phyloP scores from a whole-genome alignment of 2,113 vertebrate species.

The Naja naja region DNA sequence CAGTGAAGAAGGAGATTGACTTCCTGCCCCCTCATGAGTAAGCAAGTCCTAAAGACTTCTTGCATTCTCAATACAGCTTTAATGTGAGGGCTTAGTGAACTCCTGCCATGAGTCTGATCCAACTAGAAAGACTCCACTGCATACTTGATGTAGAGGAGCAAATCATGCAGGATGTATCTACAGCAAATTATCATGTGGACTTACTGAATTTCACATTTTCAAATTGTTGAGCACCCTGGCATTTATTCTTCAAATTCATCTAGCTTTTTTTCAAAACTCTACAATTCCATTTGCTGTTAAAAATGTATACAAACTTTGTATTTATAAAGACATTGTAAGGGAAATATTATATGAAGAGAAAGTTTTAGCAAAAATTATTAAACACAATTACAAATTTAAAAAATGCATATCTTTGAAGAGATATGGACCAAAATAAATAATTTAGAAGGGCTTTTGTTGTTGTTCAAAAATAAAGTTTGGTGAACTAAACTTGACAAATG shows the following conservation, averaged over 20 bases:
- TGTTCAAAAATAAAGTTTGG: background rate
- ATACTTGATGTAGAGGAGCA: background rate
- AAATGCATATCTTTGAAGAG: background rate
- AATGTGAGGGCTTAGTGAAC: background rate
- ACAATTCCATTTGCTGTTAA: background rate
- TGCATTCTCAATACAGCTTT: background rate
- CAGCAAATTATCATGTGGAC: background rate
- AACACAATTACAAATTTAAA: background rate
- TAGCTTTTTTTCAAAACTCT: background rate
- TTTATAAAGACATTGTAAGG: background rate
- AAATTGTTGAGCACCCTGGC: background rate
- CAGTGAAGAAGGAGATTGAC: background rate
- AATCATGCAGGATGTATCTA: background rate
- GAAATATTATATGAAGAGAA: background rate
- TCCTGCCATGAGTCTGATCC: background rate
- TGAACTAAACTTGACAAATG: background rate
- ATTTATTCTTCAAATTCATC: background rate
- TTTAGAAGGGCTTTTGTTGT: background rate
- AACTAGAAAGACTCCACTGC: background rate
- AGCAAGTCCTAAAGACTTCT: background rate
- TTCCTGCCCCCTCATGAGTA: background rate
- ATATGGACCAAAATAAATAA: background rate
- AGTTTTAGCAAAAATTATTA: background rate
- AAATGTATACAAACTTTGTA: background rate
- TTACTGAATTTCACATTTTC: background rate